Evolutionary conservation across 2,888 invertebrate genomes (phyloP), one percentile per base, ranked within the genome.

Genomic region (Dysmachus trigonus): DNA sequence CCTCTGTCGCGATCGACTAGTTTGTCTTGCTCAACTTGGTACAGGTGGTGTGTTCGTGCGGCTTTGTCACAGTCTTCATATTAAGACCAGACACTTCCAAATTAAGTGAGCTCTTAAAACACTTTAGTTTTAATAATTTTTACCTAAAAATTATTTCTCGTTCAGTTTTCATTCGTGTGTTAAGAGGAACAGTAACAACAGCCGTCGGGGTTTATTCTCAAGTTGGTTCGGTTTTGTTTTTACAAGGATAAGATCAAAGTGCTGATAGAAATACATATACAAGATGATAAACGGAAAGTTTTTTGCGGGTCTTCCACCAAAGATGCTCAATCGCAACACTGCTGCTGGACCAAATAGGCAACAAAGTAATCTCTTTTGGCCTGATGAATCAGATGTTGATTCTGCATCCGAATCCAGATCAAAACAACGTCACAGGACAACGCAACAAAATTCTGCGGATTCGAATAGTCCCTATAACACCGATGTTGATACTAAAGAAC

Each of bases 271-370:
- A 51, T n/a, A n/a, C 38, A 1, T 30, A 13, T 41, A 13, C 31
- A 81, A 76, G 87, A 92, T 92, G 92, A 87, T 91, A 85, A 92
- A 92, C 86, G 92, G 92, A 86, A 92, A 92, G 88, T 92, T 92
- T 88, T 92, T 90, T 83, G 90, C 91, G 79, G 92, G 92, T 5
- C 89, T 92, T 87, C 90, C 92, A 85, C 91, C 91, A 76, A 90
- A 90, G 73, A 92, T 92, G 92, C 91, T 91, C 87, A 91, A 91
- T 6, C 90, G 91, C 0, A 86, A 86, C 3, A 84, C 72, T 13
- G 83, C 72, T 13, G 83, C 53, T 10, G 88, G 85, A 1, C 90
- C 89, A 0, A 90, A 92, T 89, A 92, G 92, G 1, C 90, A 90
- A 86, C 90, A 91, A 87, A 91, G 92, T 27, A 91, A 92, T 72